These are phyloP conservation scores for Pseudomyrmex cubaensis DNA, from an alignment of 1,140 invertebrate species.

Conservation along the genomic window DNA sequence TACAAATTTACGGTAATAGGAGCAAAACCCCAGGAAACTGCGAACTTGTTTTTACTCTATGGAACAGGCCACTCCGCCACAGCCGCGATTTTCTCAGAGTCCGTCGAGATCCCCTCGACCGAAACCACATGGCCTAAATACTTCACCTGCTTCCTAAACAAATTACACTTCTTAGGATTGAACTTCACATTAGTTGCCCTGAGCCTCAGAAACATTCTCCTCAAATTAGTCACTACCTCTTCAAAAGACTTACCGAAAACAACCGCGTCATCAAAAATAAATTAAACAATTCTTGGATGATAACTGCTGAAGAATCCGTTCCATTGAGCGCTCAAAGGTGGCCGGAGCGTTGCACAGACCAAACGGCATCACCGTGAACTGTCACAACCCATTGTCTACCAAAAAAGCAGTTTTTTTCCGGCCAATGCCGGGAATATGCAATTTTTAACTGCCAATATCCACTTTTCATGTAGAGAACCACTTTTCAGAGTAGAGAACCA, in stretches of 20 bases:
- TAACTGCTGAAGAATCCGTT: too few species aligned
- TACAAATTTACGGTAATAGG: slow-evolving; percentile 24
- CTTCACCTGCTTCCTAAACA: slow-evolving; percentile 36
- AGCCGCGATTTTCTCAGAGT: slow-evolving; percentile 31
- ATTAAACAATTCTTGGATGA: too few species aligned
- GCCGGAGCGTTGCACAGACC: too few species aligned
- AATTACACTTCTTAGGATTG: slow-evolving; percentile 18
- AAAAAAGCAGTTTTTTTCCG: too few species aligned
- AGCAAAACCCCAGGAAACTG: slow-evolving; percentile 8
- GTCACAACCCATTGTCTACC: too few species aligned
- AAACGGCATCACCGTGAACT: too few species aligned
- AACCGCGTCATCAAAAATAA: neutral
- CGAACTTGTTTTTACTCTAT: slow-evolving; percentile 1
- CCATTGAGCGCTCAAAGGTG: too few species aligned
- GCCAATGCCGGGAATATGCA: fast-evolving
- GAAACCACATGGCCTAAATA: slow-evolving; percentile 50
- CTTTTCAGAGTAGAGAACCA: too few species aligned
- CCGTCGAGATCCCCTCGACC: neutral
- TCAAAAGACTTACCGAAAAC: neutral
- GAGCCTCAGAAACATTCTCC: neutral
- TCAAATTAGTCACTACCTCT: neutral
- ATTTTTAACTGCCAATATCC: too few species aligned
- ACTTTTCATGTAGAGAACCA: too few species aligned
- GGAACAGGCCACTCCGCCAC: slow-evolving; percentile 6
- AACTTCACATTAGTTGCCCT: neutral